Base-by-base conservation (phyloP, 1,140 invertebrate genomes). In the Zelostemma sp. region DNA sequence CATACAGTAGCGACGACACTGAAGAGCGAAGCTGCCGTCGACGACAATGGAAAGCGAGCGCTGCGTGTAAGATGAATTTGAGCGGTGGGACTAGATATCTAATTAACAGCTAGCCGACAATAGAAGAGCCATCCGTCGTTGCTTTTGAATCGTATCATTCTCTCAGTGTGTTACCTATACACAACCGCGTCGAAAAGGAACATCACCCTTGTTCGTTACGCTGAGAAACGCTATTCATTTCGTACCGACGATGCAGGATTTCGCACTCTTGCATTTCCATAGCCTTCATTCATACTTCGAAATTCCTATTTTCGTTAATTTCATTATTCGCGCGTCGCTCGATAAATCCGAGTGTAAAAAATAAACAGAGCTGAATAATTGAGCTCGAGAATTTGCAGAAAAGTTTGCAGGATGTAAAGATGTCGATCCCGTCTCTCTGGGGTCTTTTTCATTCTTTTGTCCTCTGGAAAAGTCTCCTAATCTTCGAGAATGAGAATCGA, bases 61-160 rank as follows among this genome's bases (percentile, higher is more conserved):
- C 51, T 25, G 68, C 54, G 68, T 61, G 50, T 59, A 65, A 66
- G 68, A 61, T 66, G 68, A 76, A 71, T 73, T 69, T 68, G 66
- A 73, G 51, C 66, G 55, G 75, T 72, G 77, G 76, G 75, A 80
- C 80, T 83, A 81, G 80, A 85, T 83, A 84, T 79, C 82, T 84
- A 84, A 85, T 84, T 84, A 84, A 85, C 82, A 84, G 78, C 71
- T 65, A 75, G 73, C 59, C 71, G 76, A 84, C 82, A 83, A 84
- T 85, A 75, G 77, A 68, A 76, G 78, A 83, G 75, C 77, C 73
- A 80, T 81, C 79, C 77, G 75, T 80, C 78, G 79, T 76, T 73
- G 61, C 76, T 74, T 65, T 53, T 83, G 78, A 82, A 83, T 84
- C 78, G 69, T 80, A 80, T 81, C 80, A 73, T 68, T 54, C 56